A percentile compares a stretch with the other conserved stretches of the same genome.
phyloP scores from a whole-genome alignment of 2,113 vertebrate species.

The Plectropomus leopardus region DNA sequence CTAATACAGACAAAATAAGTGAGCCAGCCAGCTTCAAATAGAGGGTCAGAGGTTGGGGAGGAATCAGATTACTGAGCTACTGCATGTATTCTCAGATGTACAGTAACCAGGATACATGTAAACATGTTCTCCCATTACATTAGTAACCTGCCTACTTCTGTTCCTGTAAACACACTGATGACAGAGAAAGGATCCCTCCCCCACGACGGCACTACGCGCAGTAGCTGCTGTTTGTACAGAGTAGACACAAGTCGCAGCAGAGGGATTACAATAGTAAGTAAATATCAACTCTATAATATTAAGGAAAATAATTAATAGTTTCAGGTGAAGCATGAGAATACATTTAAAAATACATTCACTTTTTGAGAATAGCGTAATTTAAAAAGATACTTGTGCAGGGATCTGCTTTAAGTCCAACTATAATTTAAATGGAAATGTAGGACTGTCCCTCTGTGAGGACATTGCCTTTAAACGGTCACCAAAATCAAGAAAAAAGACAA shows the following conservation, averaged over 20 bases:
- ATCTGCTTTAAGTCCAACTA: neutral
- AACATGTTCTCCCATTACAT: neutral
- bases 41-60: neutral
- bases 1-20: neutral
- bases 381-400: neutral
- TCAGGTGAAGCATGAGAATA: neutral
- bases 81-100: neutral
- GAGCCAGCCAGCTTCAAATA: neutral
- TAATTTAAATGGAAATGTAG: neutral
- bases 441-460: neutral
- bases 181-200: neutral
- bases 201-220: neutral
- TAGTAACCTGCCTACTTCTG: neutral
- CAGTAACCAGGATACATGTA: slow-evolving; percentile 4
- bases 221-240: neutral
- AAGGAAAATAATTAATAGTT: neutral
- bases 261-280: neutral
- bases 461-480: neutral
- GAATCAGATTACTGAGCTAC: neutral
- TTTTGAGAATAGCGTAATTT: neutral
- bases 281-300: neutral
- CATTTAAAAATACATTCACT: too few species aligned
- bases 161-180: neutral
- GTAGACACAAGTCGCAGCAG: neutral
- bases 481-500: neutral